Percentiles rank a stretch among this genome's conserved stretches.
Conservation (phyloP, 2,888 invertebrate genomes). For the Pasiphila rectangulata region DNA sequence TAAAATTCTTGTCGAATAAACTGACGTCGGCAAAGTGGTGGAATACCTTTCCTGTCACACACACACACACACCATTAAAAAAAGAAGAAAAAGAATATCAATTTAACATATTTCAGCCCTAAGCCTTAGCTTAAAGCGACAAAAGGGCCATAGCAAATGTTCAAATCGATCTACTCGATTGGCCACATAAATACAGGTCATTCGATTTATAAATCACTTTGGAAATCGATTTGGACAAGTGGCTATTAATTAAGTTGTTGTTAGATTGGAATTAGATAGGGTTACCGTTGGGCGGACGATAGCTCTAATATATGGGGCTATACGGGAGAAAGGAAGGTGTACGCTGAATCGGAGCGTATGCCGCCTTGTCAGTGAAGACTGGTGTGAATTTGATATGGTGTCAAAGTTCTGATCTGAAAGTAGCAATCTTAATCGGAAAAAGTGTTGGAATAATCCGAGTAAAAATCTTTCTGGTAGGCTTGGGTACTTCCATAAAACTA, state of each 20-base stretch:
- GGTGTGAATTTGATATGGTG: too few relatives aligned
- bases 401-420: too few relatives aligned
- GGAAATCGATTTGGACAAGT: conserved; percentile 80
- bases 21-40: too few relatives aligned
- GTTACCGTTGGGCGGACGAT: conserved; percentile 64
- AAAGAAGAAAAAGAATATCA: too few relatives aligned
- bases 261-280: conserved; percentile 78
- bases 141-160: conserved; percentile 34
- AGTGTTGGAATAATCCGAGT: too few relatives aligned
- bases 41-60: too few relatives aligned
- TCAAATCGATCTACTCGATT: conserved; percentile 45
- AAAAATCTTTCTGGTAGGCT: too few relatives aligned
- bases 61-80: too few relatives aligned
- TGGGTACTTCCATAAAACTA: too few relatives aligned
- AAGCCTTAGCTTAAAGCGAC: conserved; percentile 4
- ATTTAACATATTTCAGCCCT: too few relatives aligned
- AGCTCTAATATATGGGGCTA: conserved; percentile 58
- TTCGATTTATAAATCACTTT: conserved; percentile 76
- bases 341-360: conserved; percentile 17
- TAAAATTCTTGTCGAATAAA: too few relatives aligned
- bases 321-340: conserved; percentile 35
- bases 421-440: too few relatives aligned
- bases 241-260: conserved; percentile 80
- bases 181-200: conserved; percentile 71
- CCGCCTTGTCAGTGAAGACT: not conserved